A percentile compares a stretch with the other conserved stretches of the same genome.
Evolutionary conservation across 2,888 invertebrate species (phyloP).

Genomic region (Spodoptera littoralis): DNA sequence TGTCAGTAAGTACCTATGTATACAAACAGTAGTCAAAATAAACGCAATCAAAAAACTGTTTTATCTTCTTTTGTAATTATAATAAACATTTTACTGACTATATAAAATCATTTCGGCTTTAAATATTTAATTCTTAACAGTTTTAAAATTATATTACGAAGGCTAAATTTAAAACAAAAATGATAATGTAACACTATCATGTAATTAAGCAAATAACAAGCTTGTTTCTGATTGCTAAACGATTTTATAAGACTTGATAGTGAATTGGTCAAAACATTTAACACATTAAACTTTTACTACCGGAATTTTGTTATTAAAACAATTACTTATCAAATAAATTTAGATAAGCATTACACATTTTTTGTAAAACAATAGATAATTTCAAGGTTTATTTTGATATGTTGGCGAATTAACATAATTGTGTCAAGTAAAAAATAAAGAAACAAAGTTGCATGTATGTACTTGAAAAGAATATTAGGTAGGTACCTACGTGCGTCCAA

Average conservation of each 20-base stretch:
- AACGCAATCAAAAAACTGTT: too few species aligned
- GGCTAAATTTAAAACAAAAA: background rate
- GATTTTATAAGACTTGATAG: conserved; percentile 24
- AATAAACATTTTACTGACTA: too few species aligned
- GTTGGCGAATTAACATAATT: too few species aligned
- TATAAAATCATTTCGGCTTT: too few species aligned
- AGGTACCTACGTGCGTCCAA: conserved; percentile 17
- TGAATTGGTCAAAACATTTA: conserved; percentile 29
- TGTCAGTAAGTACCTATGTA: too few species aligned
- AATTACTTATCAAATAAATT: conserved; percentile 37
- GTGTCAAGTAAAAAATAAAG: conserved; percentile 2
- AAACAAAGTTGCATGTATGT: conserved; percentile 14
- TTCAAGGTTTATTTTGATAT: background rate
- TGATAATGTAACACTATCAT: conserved; percentile 14
- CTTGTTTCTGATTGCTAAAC: conserved; percentile 31
- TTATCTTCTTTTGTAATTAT: too few species aligned
- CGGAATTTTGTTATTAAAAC: conserved; percentile 34
- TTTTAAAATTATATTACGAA: conserved; percentile 2
- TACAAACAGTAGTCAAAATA: too few species aligned
- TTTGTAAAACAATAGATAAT: conserved; percentile 8
- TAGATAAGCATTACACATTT: conserved; percentile 11
- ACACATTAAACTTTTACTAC: conserved; percentile 26
- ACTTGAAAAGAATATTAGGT: background rate
- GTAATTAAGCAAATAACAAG: conserved; percentile 32
- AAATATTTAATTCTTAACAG: too few species aligned